Percentiles rank a stretch among this genome's conserved stretches.
Evolutionary conservation across 2,888 invertebrate species (phyloP).

Genomic region (Arrhopalites spinosus): DNA sequence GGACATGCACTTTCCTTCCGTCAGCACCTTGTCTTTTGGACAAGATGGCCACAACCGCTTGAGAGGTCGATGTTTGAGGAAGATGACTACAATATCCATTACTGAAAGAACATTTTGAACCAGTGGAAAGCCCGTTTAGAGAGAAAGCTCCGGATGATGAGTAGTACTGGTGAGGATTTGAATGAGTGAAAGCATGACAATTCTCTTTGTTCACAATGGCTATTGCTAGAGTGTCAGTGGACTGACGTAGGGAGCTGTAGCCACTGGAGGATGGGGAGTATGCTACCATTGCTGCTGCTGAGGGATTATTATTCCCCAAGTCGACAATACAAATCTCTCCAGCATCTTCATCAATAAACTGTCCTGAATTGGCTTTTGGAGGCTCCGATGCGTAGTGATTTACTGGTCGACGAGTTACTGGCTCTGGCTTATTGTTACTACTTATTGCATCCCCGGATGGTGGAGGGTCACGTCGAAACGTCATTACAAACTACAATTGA

Average conservation of each 20-base stretch:
- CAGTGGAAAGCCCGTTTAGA: constrained; percentile 18
- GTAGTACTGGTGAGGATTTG: constrained; percentile 1
- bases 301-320: constrained; percentile 28
- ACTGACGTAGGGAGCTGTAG: constrained; percentile 48
- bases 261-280: constrained; percentile 54
- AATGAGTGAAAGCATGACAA: constrained; percentile 37
- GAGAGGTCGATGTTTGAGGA: constrained; percentile 14
- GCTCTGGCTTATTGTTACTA: constrained; percentile 42
- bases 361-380: constrained; percentile 27
- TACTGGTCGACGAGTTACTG: constrained; percentile 47
- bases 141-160: constrained; percentile 20
- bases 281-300: constrained; percentile 39
- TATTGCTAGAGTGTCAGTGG: constrained; percentile 47
- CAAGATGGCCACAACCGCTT: constrained; percentile 38
- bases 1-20: constrained; percentile 49
- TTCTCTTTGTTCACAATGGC: constrained; percentile 36
- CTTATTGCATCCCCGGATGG: constrained; percentile 47
- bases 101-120: constrained; percentile 22
- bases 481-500: constrained; percentile 42
- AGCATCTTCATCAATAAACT: constrained; percentile 33
- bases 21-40: constrained; percentile 33
- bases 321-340: constrained; percentile 43
- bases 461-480: constrained; percentile 52
- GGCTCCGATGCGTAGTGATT: constrained; percentile 55
- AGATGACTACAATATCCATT: constrained; percentile 4